These are phyloP conservation scores for Ormyrus nitidulus DNA, from an alignment of 2,888 invertebrate genomes.

Conservation along the genomic window DNA sequence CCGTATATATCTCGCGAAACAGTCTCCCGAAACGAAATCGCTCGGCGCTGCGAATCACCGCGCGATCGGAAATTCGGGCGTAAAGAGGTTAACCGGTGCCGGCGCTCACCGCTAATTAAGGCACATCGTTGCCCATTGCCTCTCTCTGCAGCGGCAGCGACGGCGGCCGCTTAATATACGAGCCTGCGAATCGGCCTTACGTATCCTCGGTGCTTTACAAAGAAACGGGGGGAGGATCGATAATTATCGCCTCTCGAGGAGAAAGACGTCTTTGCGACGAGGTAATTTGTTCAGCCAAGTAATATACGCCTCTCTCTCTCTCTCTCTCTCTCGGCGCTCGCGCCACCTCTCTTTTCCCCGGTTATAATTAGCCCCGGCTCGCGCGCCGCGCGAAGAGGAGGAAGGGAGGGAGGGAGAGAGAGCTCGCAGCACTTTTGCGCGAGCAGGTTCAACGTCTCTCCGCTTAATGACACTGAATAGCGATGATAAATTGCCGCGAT, in stretches of 20 bases:
- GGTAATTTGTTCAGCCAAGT: conserved; percentile 64
- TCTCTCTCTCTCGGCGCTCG: conserved; percentile 29
- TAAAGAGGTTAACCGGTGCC: no score
- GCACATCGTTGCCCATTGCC: conserved; percentile 1
- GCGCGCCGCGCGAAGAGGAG: neutral
- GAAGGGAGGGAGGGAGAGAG: neutral
- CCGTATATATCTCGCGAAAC: no score
- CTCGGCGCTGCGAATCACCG: no score
- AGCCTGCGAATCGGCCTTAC: no score
- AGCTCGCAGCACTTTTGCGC: conserved; percentile 4
- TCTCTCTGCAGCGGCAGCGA: neutral
- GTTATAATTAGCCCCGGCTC: conserved; percentile 57
- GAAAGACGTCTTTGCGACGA: conserved; percentile 49
- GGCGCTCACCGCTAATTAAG: conserved; percentile 11
- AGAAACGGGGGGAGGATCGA: conserved; percentile 1
- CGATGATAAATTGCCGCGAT: conserved; percentile 54
- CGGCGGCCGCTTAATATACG: neutral
- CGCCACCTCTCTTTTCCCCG: conserved; percentile 35
- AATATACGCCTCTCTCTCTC: conserved; percentile 52
- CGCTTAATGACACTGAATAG: conserved; percentile 56
- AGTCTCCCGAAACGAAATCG: no score
- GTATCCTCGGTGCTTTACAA: no score
- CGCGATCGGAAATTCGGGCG: no score
- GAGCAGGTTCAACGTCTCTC: conserved; percentile 55
- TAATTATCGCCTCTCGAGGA: conserved; percentile 19